These are phyloP conservation scores for Lutra lutra DNA, from an alignment of 2,797 vertebrate genomes.

Conservation along the genomic window DNA sequence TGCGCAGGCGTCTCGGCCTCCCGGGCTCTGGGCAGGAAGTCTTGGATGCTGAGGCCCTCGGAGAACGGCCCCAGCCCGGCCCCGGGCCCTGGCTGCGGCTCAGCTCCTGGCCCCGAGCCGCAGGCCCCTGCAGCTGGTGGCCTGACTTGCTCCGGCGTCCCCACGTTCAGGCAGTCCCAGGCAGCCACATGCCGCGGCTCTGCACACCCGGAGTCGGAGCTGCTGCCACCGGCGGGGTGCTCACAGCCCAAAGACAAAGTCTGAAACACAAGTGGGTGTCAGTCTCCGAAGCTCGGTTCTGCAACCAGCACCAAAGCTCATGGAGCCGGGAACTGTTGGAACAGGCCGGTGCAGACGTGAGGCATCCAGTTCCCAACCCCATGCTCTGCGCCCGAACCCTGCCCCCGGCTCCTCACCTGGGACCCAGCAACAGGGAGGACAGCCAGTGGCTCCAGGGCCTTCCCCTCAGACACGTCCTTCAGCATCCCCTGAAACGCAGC, in stretches of 20 bases:
- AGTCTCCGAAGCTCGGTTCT: neutral
- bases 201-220: neutral
- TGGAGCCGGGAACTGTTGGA: neutral
- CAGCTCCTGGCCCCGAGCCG: neutral
- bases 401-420: constrained; percentile 5
- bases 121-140: neutral
- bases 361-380: neutral
- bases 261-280: constrained; percentile 23
- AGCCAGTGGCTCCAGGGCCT: constrained; percentile 82
- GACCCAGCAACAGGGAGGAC: constrained; percentile 58
- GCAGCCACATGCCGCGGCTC: rapidly evolving
- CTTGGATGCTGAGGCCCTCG: neutral
- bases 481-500: constrained; percentile 87
- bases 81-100: neutral
- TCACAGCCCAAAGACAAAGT: neutral
- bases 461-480: constrained; percentile 85
- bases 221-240: neutral
- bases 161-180: rapidly evolving
- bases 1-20: neutral
- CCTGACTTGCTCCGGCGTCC: rapidly evolving
- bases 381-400: rapidly evolving
- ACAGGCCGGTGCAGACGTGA: neutral
- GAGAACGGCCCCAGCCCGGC: neutral
- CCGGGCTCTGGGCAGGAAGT: constrained; percentile 8
- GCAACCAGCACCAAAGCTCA: neutral